A percentile compares a stretch with the other conserved stretches of the same genome.
Conservation (phyloP, 2,797 vertebrate genomes). For the Diplodus puntazzo region DNA sequence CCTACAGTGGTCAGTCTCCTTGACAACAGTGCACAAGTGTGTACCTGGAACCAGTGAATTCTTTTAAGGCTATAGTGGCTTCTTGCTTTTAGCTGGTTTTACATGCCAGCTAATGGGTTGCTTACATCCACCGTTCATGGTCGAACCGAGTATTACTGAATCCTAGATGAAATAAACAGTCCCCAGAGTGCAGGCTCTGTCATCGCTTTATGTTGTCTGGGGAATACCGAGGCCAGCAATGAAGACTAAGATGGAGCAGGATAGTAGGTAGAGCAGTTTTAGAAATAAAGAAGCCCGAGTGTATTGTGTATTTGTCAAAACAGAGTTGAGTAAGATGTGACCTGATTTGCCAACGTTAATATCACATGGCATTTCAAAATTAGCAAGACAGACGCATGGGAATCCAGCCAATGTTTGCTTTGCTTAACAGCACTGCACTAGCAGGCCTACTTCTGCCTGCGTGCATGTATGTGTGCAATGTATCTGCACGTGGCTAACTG, state of each 20-base stretch:
- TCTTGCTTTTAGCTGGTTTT: conserved; percentile 50
- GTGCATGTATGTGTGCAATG: conserved; percentile 31
- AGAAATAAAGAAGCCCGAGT: conserved; percentile 45
- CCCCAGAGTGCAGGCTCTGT: conserved; percentile 52
- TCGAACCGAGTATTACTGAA: conserved; percentile 40
- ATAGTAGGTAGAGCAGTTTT: conserved; percentile 40
- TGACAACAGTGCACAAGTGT: conserved; percentile 40
- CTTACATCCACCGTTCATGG: conserved; percentile 48
- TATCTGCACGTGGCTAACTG: background rate
- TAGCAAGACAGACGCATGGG: conserved; percentile 61
- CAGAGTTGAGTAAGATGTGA: conserved; percentile 71
- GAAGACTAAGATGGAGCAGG: conserved; percentile 36
- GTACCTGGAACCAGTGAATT: conserved; percentile 45
- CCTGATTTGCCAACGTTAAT: conserved; percentile 74
- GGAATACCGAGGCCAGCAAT: conserved; percentile 28
- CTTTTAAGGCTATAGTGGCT: conserved; percentile 27
- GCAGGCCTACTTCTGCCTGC: conserved; percentile 18
- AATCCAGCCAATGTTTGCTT: conserved; percentile 52
- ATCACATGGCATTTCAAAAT: conserved; percentile 72
- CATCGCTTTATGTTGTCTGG: conserved; percentile 38
- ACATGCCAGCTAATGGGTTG: conserved; percentile 68
- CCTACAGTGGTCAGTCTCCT: conserved; percentile 47
- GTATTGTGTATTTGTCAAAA: conserved; percentile 67
- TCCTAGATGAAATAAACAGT: conserved; percentile 59
- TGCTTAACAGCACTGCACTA: conserved; percentile 56